Percentiles rank a stretch among this genome's conserved stretches.
Conservation (phyloP, 2,888 invertebrate genomes). For the Sminthurides aquaticus region DNA sequence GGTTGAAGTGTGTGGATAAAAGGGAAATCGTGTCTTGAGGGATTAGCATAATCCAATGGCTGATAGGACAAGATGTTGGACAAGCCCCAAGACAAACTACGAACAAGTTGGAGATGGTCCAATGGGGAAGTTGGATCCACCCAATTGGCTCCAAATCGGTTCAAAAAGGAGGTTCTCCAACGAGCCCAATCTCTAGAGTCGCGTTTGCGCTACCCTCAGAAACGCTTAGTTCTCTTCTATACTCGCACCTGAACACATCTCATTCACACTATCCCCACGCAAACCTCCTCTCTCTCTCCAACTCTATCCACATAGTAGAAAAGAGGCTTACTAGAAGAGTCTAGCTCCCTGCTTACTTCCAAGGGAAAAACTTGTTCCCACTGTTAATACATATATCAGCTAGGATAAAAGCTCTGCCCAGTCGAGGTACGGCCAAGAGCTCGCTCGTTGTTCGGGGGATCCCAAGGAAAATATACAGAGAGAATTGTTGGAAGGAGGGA, state of each 20-base stretch:
- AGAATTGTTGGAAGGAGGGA: no score
- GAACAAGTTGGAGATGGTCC: slow-evolving; percentile 36
- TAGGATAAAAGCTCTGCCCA: no score
- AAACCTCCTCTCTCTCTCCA: no score
- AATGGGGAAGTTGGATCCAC: slow-evolving; percentile 40
- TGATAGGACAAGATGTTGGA: slow-evolving; percentile 44
- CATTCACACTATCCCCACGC: slow-evolving; percentile 8
- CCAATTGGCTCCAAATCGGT: slow-evolving; percentile 43
- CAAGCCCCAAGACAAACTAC: slow-evolving; percentile 44
- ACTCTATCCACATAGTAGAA: no score
- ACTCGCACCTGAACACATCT: slow-evolving; percentile 41
- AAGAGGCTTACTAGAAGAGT: no score
- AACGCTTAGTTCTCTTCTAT: slow-evolving; percentile 29
- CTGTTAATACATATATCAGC: no score
- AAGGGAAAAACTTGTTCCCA: no score
- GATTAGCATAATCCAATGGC: slow-evolving; percentile 44
- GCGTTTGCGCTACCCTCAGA: slow-evolving; percentile 30
- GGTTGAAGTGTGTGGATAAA: slow-evolving; percentile 40
- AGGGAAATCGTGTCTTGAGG: slow-evolving; percentile 43
- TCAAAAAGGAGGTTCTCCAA: slow-evolving; percentile 41
- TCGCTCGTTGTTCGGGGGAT: no score
- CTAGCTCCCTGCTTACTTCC: no score
- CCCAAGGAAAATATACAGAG: no score
- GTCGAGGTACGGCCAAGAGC: no score
- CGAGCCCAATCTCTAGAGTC: slow-evolving; percentile 30